Base-by-base conservation (phyloP, 1,140 invertebrate genomes). In the Tenebrio molitor region DNA sequence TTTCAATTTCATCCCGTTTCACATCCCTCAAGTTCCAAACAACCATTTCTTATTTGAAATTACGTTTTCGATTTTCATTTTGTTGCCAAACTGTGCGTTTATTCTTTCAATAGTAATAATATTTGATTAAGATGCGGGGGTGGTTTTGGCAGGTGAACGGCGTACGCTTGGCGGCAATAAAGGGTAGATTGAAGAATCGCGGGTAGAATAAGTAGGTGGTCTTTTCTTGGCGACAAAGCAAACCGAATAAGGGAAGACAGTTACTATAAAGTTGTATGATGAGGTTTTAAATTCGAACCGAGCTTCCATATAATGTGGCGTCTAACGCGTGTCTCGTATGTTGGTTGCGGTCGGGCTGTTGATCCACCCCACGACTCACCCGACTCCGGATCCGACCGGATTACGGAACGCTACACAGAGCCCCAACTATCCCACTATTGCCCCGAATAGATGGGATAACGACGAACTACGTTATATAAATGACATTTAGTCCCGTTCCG, bases 401-500 rank as follows among this genome's bases (percentile, higher is more conserved):
- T 72, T 72, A 72, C 71, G 15, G 66, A 29, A 53, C 41, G 71
- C 69, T 71, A 16, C 53, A 39, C 17, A n/a, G 14, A 21, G 29
- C 34, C 25, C 58, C 41, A 66, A 62, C 69, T 62, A 44, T 64
- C 17, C 42, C 23, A 69, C 72, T 69, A 73, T 53, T 66, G 69
- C 46, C 72, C 69, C 72, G 67, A 74, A 70, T 71, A 67, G 69
- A 67, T 72, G 50, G 70, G 63, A 67, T 72, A 72, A 65, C 58
- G 69, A 36, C 41, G 46, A 67, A 67, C 63, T 21, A 67, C 33
- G 70, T 67, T 72, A 19, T 72, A 62, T 72, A 72, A 50, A 65
- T 67, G 36, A 46, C 42, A 50, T 67, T 72, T 63, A 41, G 58
- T 71, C 17, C 44, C n/a, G 42, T 8, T 29, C 25, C 25, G 36